phyloP scores from a whole-genome alignment of 2,113 vertebrate genomes.

The Cyanoramphus novaezelandiae region DNA sequence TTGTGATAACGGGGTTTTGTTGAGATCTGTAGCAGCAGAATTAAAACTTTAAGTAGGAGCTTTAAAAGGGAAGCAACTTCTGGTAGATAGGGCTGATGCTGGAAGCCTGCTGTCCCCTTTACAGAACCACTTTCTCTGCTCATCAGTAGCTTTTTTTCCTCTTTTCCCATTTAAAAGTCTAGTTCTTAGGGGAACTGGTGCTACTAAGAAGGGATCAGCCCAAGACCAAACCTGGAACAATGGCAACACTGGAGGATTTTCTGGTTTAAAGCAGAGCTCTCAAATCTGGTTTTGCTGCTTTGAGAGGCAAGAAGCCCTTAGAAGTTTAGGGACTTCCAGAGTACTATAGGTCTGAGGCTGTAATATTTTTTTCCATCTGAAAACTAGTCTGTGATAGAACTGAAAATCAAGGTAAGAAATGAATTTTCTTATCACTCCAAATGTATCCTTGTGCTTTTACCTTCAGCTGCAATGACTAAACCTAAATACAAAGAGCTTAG shows the following conservation, averaged over 20 bases:
- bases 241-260: not conserved
- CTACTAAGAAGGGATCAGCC: not conserved
- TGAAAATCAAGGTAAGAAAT: not conserved
- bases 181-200: not conserved
- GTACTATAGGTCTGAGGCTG: not conserved
- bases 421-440: not conserved
- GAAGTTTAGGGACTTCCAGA: not conserved
- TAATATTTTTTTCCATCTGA: not conserved
- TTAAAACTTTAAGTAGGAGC: not conserved
- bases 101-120: not conserved
- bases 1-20: not conserved
- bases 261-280: not conserved
- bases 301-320: not conserved
- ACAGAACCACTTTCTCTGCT: not conserved
- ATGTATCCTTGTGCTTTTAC: not conserved
- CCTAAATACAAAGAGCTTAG: not conserved
- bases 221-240: not conserved
- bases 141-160: accelerated
- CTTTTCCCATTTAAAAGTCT: not conserved
- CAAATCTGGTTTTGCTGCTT: not conserved
- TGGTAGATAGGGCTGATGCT: not conserved
- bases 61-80: not conserved
- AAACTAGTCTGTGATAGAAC: not conserved
- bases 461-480: not conserved
- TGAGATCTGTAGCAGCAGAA: not conserved